A percentile compares a stretch with the other conserved stretches of the same genome.
Evolutionary conservation across 2,888 invertebrate species (phyloP).

Genomic region (Dasysyrphus albostriatus): DNA sequence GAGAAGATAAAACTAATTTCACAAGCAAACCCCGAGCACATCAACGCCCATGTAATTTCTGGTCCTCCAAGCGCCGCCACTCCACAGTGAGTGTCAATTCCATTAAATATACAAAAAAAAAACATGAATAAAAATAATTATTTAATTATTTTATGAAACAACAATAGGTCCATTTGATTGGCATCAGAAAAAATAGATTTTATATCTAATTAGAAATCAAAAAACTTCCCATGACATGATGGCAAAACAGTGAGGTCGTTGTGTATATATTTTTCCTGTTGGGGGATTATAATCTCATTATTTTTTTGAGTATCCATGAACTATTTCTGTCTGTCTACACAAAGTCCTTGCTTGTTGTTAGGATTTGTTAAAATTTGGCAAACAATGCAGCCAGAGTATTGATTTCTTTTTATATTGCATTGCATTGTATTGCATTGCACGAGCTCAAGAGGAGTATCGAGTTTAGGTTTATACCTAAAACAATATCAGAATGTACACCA

Average conservation of each 20-base stretch:
- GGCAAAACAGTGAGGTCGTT: neutral
- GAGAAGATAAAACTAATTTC: constrained; percentile 44
- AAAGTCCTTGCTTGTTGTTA: constrained; percentile 11
- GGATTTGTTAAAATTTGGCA: constrained; percentile 41
- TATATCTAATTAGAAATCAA: constrained; percentile 40
- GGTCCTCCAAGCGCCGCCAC: neutral
- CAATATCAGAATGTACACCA: neutral
- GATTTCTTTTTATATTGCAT: constrained; percentile 31
- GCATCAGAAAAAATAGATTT: neutral
- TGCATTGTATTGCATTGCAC: constrained; percentile 31
- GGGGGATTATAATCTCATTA: constrained; percentile 28
- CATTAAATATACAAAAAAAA: neutral
- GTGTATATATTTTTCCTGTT: neutral
- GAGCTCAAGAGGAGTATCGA: constrained; percentile 19
- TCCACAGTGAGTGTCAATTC: constrained; percentile 10
- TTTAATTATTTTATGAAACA: constrained; percentile 49
- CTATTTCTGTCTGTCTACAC: constrained; percentile 38
- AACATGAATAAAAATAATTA: constrained; percentile 18
- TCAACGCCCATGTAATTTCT: constrained; percentile 36
- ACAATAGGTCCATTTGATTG: constrained; percentile 15
- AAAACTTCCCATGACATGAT: constrained; percentile 13
- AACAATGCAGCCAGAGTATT: constrained; percentile 64
- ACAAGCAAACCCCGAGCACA: constrained; percentile 16
- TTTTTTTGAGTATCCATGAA: constrained; percentile 45
- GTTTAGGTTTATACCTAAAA: constrained; percentile 14